A percentile compares a stretch with the other conserved stretches of the same genome.
Conservation (phyloP, 2,113 vertebrate species). For the Falcunculus frontatus region DNA sequence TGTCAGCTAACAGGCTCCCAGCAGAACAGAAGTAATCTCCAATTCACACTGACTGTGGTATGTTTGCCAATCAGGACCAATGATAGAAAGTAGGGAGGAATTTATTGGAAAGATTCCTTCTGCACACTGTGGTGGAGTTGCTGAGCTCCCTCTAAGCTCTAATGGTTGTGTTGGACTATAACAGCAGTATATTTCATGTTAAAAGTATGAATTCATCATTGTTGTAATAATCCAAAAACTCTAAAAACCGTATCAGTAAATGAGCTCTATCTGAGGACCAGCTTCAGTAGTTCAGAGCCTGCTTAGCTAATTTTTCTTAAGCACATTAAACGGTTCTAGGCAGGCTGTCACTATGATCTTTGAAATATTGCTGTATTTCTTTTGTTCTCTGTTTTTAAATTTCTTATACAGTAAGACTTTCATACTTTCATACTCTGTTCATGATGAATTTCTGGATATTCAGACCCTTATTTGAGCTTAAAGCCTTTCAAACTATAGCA, state of each 20-base stretch:
- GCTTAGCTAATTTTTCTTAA: slow-evolving; percentile 5
- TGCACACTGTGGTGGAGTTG: not conserved
- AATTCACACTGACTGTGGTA: not conserved
- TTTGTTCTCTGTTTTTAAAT: not conserved
- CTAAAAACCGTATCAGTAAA: not conserved
- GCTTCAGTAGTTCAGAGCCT: not conserved
- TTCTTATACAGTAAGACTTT: not conserved
- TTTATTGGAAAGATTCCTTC: not conserved
- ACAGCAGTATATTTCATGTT: not conserved
- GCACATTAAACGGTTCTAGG: not conserved
- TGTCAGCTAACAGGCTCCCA: not conserved
- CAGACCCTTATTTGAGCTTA: not conserved
- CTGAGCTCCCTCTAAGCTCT: not conserved
- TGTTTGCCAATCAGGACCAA: not conserved
- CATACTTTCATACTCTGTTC: not conserved
- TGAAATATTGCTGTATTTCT: not conserved
- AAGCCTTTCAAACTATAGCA: not conserved
- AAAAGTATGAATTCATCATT: not conserved
- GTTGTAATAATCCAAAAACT: not conserved
- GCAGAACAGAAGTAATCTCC: not conserved
- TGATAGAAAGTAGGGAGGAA: not conserved
- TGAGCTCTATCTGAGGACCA: not conserved
- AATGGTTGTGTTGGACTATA: not conserved
- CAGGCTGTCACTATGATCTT: not conserved
- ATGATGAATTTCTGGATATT: not conserved